A percentile compares a stretch with the other conserved stretches of the same genome.
phyloP scores from a whole-genome alignment of 2,113 vertebrate genomes.

The Muntiacus muntjak region DNA sequence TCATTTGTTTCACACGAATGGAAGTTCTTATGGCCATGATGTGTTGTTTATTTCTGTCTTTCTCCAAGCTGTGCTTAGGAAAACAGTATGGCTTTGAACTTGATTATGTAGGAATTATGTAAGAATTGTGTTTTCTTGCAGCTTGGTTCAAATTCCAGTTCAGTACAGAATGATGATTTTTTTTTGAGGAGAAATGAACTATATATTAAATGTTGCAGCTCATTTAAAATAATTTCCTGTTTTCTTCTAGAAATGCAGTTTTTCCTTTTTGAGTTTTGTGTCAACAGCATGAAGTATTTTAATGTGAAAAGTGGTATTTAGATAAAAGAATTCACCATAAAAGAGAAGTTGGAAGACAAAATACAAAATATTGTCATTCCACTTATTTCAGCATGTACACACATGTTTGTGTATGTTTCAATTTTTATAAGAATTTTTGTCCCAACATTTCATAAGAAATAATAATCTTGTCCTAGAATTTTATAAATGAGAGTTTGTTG shows the following conservation, averaged over 20 bases:
- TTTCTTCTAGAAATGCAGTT: neutral
- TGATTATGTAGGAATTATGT: neutral
- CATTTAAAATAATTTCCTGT: neutral
- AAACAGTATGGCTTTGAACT: neutral
- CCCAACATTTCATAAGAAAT: neutral
- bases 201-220: conserved; percentile 1
- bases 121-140: neutral
- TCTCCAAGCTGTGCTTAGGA: neutral
- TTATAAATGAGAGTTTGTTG: neutral
- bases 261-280: neutral
- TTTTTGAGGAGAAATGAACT: neutral
- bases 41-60: conserved; percentile 12
- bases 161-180: neutral
- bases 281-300: conserved; percentile 3
- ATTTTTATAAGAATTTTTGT: neutral
- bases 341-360: neutral
- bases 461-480: neutral
- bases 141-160: neutral
- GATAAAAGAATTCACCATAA: conserved; percentile 30
- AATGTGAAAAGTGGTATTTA: neutral
- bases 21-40: neutral
- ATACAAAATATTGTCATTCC: neutral
- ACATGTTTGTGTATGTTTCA: neutral
- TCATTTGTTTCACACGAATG: neutral
- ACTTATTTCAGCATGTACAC: neutral